Evolutionary conservation across 2,113 vertebrate species (phyloP).

Genomic region (Rhinolophus ferrumequinum): DNA sequence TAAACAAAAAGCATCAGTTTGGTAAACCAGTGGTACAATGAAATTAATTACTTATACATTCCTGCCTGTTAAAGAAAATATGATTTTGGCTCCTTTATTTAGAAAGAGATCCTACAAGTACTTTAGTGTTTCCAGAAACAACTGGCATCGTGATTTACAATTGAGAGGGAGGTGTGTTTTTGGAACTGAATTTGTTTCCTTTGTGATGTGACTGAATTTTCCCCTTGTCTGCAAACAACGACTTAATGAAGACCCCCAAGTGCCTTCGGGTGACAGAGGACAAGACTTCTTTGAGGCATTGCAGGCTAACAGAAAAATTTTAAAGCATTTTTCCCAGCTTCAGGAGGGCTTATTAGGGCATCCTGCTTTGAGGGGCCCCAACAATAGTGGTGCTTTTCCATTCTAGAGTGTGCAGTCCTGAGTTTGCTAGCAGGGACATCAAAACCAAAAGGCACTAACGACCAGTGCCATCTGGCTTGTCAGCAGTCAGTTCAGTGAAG

Average conservation of each 20-base stretch:
- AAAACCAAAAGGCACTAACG: conserved; percentile 11
- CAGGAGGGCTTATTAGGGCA: background rate
- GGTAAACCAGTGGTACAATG: background rate
- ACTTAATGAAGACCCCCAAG: conserved; percentile 55
- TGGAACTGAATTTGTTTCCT: conserved; percentile 35
- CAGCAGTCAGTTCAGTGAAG: background rate
- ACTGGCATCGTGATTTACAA: background rate
- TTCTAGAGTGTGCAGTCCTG: background rate
- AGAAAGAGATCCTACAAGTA: background rate
- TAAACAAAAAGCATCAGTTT: background rate
- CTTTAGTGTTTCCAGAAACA: background rate
- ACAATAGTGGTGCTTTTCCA: background rate
- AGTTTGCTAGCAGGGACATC: background rate
- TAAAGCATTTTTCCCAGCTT: conserved; percentile 57
- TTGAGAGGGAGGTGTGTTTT: background rate
- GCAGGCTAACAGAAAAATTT: conserved; percentile 65
- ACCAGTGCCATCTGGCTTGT: conserved; percentile 9
- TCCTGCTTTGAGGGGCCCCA: background rate
- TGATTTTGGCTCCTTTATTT: background rate
- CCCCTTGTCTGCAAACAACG: conserved; percentile 51
- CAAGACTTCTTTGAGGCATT: conserved; percentile 44
- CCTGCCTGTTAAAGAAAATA: background rate
- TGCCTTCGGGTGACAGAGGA: conserved; percentile 53
- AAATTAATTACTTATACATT: background rate
- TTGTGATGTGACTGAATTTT: conserved; percentile 58